Evolutionary conservation across 2,113 vertebrate genomes (phyloP).

Genomic region (Cryptomyrus ogoouensis): DNA sequence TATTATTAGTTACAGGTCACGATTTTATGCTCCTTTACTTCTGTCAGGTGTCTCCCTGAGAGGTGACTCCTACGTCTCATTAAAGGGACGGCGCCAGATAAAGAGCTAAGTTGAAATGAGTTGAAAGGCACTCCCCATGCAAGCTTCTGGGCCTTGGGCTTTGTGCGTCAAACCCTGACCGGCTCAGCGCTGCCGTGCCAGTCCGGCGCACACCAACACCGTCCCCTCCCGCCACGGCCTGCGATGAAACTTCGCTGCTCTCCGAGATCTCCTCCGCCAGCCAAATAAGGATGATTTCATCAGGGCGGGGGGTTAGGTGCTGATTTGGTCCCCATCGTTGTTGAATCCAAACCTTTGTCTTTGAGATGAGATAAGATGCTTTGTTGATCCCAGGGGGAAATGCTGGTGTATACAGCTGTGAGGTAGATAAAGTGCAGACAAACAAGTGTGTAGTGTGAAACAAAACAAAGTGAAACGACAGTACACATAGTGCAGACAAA

Average conservation of each 20-base stretch:
- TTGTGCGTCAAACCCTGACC: background rate
- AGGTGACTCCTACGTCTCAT: constrained; percentile 17
- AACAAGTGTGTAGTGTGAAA: too few relatives aligned
- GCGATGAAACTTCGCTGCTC: background rate
- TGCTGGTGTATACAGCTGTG: background rate
- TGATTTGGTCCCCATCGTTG: background rate
- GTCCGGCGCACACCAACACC: background rate
- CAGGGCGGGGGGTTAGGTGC: background rate
- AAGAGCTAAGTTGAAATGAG: background rate
- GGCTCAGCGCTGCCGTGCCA: background rate
- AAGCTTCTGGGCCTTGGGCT: background rate
- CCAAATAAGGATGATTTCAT: background rate
- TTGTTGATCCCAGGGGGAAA: background rate
- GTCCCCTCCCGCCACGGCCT: background rate
- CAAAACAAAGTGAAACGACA: background rate
- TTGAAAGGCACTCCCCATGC: background rate
- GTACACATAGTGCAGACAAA: background rate
- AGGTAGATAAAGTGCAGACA: background rate
- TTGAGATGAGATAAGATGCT: background rate
- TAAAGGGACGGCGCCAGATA: background rate
- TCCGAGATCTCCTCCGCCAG: background rate
- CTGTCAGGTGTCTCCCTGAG: constrained; percentile 22
- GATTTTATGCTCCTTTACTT: constrained; percentile 14
- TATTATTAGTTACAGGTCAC: constrained; percentile 24
- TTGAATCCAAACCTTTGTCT: background rate